These are phyloP conservation scores for Leptura quadrifasciata DNA, from an alignment of 2,888 invertebrate genomes.

Conservation along the genomic window DNA sequence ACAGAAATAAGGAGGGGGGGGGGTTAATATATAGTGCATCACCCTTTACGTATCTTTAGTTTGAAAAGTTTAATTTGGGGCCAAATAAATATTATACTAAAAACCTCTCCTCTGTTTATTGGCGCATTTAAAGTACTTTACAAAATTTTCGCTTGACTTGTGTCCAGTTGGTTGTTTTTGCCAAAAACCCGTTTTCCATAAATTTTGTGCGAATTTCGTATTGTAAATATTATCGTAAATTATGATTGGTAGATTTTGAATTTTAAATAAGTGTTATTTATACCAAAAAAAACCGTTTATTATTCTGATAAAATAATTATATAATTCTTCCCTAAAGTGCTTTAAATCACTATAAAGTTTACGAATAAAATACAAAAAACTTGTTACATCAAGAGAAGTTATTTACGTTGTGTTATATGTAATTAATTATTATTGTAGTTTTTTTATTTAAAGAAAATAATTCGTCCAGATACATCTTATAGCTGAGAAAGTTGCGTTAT, in stretches of 20 bases:
- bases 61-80: conserved; percentile 44
- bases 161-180: conserved; percentile 18
- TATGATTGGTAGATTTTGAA: conserved; percentile 65
- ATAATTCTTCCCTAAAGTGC: conserved; percentile 74
- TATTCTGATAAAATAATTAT: conserved; percentile 69
- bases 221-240: conserved; percentile 61
- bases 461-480: neutral
- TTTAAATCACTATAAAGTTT: conserved; percentile 70
- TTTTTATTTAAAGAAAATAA: conserved; percentile 39
- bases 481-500: too few species aligned
- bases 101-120: conserved; percentile 4
- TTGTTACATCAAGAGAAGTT: conserved; percentile 38
- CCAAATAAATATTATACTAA: conserved; percentile 45
- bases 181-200: conserved; percentile 41
- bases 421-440: conserved; percentile 57
- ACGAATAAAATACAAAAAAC: conserved; percentile 53
- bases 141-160: conserved; percentile 29
- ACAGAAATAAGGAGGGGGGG: too few species aligned
- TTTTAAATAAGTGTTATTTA: conserved; percentile 67
- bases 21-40: too few species aligned
- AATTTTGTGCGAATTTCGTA: conserved; percentile 53
- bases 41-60: conserved; percentile 21
- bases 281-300: conserved; percentile 62
- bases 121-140: conserved; percentile 21
- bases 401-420: conserved; percentile 54